These are phyloP conservation scores for Rhynchophorus ferrugineus DNA, from an alignment of 1,140 invertebrate species.

Conservation along the genomic window DNA sequence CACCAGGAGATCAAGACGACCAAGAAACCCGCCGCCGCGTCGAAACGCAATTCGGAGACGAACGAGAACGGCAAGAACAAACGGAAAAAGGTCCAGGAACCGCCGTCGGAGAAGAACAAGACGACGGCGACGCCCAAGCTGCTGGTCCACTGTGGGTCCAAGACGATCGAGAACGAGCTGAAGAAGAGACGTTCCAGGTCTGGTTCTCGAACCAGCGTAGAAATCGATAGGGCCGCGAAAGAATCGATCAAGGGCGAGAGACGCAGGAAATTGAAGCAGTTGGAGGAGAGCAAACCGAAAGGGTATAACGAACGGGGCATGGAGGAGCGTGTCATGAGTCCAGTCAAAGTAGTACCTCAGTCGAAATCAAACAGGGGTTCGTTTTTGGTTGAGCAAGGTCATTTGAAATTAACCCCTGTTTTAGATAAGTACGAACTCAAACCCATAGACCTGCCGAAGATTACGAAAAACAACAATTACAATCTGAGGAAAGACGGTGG, in stretches of 20 bases:
- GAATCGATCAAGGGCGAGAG: conserved; percentile 8
- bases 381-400: conserved; percentile 1
- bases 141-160: neutral
- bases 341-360: neutral
- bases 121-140: neutral
- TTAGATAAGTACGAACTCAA: neutral
- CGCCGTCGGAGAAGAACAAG: neutral
- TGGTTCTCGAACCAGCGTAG: neutral
- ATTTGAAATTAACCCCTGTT: no score
- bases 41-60: neutral
- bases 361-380: neutral
- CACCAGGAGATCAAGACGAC: neutral
- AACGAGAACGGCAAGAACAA: neutral
- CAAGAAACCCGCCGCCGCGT: neutral
- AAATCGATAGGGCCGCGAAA: neutral
- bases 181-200: conserved; percentile 8
- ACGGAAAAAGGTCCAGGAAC: neutral
- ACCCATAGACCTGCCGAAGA: neutral
- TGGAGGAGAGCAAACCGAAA: neutral
- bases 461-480: neutral
- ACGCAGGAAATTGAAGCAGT: conserved; percentile 13
- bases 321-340: neutral
- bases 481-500: neutral
- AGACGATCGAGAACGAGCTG: conserved; percentile 7
- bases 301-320: neutral